These are phyloP conservation scores for Rhadinocentrus ornatus DNA, from an alignment of 2,797 vertebrate genomes.

Conservation along the genomic window DNA sequence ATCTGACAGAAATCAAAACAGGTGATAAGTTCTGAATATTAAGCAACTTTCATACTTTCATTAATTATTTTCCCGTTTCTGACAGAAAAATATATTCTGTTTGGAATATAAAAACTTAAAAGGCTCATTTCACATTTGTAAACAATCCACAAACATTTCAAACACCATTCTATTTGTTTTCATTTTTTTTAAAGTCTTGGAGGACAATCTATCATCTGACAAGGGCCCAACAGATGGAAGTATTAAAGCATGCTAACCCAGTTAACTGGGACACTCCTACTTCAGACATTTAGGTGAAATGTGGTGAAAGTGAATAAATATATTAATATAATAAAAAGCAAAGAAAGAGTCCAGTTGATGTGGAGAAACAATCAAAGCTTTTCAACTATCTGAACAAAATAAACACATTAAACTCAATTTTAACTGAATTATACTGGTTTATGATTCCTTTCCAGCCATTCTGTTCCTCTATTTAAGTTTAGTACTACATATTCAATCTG, in stretches of 20 bases:
- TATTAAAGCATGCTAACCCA: too few relatives aligned
- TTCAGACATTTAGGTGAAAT: too few relatives aligned
- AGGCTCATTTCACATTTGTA: neutral
- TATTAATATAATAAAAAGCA: neutral
- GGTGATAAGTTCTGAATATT: neutral
- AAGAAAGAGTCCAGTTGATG: neutral
- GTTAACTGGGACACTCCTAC: too few relatives aligned
- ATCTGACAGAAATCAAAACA: constrained; percentile 75
- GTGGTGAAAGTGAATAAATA: neutral
- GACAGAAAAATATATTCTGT: neutral
- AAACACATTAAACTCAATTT: too few relatives aligned
- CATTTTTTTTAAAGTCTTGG: too few relatives aligned
- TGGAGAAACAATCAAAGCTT: neutral
- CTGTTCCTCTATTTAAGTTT: neutral
- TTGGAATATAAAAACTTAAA: neutral
- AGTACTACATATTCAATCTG: neutral
- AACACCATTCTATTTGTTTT: too few relatives aligned
- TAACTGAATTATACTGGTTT: neutral
- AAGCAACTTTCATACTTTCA: too few relatives aligned
- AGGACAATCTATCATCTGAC: too few relatives aligned
- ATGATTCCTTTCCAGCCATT: neutral
- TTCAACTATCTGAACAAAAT: neutral
- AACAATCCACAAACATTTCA: too few relatives aligned
- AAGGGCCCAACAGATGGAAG: too few relatives aligned
- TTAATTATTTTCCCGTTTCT: neutral